Evolutionary conservation across 2,888 invertebrate genomes (phyloP), one percentile per base, ranked within the genome.

Genomic region (Sympetrum striolatum): DNA sequence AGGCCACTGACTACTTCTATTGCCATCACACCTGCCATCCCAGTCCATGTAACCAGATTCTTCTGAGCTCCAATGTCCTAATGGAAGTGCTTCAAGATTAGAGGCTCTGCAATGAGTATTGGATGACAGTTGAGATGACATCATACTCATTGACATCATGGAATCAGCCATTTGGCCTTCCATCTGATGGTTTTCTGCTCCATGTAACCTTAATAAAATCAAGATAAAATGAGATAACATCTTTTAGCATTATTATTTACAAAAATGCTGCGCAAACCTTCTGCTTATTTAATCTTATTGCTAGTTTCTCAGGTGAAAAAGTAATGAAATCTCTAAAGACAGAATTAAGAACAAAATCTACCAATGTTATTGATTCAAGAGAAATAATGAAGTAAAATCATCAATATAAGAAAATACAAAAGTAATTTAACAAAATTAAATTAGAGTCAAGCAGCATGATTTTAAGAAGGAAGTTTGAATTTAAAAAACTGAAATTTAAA

Each of bases 1-100:
- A 4, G 79, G 48, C 39, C 91, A 91, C 37, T 79, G 82, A 31
- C 86, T 80, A 53, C 82, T 58, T 4, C 86, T 53, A 48, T 86
- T 86, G 14, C 48, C 86, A 31, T 86, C 86, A 22, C 31, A 58
- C 31, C 86, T 86, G 6, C 86, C 86, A 90, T 92, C 92, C 91
- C 92, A 92, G 44, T 92, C 92, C 90, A 91, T 81, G 53, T 91
- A 92, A 18, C 92, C 92, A 8, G 92, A 92, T 82, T 92, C 92
- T 64, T 92, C 91, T 18, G 91, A 92, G 86, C 91, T 91, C 92
- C 92, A 92, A 18, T 90, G 82, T 4, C 48, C 48, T 58, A 81
- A 90, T 15, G 82, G 90, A 37, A 86, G 86, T 22, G 37, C 86
- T 37, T 86, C 91, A 12, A 82, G 81, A 53, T 37, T 80, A 44